A percentile compares a stretch with the other conserved stretches of the same genome.
phyloP scores from a whole-genome alignment of 2,888 invertebrate genomes.

The Cheilosia variabilis region DNA sequence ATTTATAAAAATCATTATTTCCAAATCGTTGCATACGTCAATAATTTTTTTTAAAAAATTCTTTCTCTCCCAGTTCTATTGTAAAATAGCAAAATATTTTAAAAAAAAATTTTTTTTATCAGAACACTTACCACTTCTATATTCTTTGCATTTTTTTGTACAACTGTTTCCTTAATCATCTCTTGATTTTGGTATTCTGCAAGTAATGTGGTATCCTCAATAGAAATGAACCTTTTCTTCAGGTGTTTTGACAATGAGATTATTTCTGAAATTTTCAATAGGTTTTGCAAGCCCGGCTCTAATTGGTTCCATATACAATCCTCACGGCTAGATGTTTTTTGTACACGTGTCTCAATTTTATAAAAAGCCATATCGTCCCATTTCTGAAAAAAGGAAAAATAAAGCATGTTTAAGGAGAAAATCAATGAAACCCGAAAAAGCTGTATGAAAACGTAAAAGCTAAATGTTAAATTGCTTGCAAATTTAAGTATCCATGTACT shows the following conservation, averaged over 20 bases:
- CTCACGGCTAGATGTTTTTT: neutral
- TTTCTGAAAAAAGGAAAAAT: constrained; percentile 3
- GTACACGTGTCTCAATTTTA: constrained; percentile 18
- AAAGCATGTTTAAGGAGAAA: too few species aligned
- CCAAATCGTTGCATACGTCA: constrained; percentile 44
- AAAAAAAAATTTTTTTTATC: neutral
- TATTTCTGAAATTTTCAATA: constrained; percentile 43
- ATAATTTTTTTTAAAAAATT: constrained; percentile 51
- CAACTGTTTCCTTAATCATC: constrained; percentile 49
- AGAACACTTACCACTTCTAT: constrained; percentile 28
- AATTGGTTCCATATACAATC: constrained; percentile 27
- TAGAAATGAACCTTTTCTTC: constrained; percentile 27
- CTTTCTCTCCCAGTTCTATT: constrained; percentile 39
- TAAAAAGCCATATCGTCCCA: constrained; percentile 45
- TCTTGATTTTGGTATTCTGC: constrained; percentile 42
- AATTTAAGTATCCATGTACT: too few species aligned
- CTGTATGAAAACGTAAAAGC: too few species aligned
- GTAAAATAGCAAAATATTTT: neutral
- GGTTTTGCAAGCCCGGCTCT: constrained; percentile 41
- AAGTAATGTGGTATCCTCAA: constrained; percentile 36
- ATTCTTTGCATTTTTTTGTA: neutral
- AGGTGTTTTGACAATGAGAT: constrained; percentile 50
- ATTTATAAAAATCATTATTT: constrained; percentile 49
- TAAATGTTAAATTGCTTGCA: too few species aligned
- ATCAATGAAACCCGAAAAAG: too few species aligned